Conservation (phyloP, 2,888 invertebrate species). For the Thalpophila matura region DNA sequence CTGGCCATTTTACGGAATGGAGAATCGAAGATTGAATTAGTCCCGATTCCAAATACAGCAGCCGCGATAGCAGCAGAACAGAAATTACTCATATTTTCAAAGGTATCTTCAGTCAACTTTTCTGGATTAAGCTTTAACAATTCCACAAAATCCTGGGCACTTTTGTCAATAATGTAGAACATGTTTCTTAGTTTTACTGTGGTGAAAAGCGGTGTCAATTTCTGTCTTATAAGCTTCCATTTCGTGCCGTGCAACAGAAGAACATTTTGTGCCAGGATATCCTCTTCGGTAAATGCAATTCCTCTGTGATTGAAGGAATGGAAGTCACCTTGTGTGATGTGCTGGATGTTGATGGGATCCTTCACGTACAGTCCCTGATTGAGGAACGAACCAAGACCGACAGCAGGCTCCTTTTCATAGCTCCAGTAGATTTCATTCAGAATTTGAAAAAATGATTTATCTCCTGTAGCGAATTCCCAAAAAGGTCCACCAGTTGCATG, state of each 20-base stretch:
- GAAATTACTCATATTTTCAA: constrained; percentile 67
- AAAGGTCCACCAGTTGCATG: constrained; percentile 71
- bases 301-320: constrained; percentile 74
- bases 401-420: constrained; percentile 71
- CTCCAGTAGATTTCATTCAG: constrained; percentile 70
- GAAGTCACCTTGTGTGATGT: constrained; percentile 71
- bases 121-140: constrained; percentile 69
- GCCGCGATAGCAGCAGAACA: constrained; percentile 75
- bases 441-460: constrained; percentile 71
- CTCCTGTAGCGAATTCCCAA: constrained; percentile 68
- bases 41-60: constrained; percentile 80
- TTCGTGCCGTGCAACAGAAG: constrained; percentile 71
- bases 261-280: constrained; percentile 72
- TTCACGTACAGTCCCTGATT: constrained; percentile 67
- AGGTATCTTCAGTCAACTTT: constrained; percentile 60
- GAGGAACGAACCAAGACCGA: constrained; percentile 69
- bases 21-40: constrained; percentile 75
- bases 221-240: constrained; percentile 81
- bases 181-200: constrained; percentile 79
- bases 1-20: constrained; percentile 72
- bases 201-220: constrained; percentile 79
- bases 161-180: constrained; percentile 79
- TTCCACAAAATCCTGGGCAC: constrained; percentile 75
- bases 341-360: constrained; percentile 70
- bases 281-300: constrained; percentile 64